A percentile compares a stretch with the other conserved stretches of the same genome.
Conservation (phyloP, 2,888 invertebrate genomes). For the Eupithecia vulgata region DNA sequence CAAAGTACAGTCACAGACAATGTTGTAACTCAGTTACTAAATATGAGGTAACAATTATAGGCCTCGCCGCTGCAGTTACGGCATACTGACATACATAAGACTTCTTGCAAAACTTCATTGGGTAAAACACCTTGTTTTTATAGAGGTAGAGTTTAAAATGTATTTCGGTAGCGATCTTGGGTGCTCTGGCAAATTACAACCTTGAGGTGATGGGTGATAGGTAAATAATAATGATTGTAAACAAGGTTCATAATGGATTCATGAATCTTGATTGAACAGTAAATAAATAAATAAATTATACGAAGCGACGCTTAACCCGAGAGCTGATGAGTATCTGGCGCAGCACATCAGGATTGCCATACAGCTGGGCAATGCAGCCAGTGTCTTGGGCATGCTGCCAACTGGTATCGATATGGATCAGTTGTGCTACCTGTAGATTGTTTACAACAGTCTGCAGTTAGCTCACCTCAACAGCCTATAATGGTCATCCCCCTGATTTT, state of each 20-base stretch:
- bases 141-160: constrained; percentile 30
- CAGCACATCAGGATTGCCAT: no score
- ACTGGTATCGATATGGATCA: no score
- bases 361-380: no score
- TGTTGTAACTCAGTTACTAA: constrained; percentile 58
- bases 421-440: no score
- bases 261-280: not conserved
- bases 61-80: constrained; percentile 48
- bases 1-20: constrained; percentile 39
- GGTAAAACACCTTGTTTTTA: constrained; percentile 24
- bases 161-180: constrained; percentile 25
- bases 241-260: not conserved
- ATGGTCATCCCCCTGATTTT: no score
- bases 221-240: constrained; percentile 16
- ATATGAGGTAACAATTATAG: constrained; percentile 62
- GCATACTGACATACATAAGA: constrained; percentile 63
- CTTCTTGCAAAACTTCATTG: constrained; percentile 47
- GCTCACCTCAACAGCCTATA: no score
- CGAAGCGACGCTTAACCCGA: no score
- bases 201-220: constrained; percentile 36
- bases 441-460: no score
- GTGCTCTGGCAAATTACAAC: constrained; percentile 34
- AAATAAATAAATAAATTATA: no score
- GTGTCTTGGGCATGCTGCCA: no score
- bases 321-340: no score